phyloP scores from a whole-genome alignment of 2,888 invertebrate genomes.

The Erpobdella octoculata region DNA sequence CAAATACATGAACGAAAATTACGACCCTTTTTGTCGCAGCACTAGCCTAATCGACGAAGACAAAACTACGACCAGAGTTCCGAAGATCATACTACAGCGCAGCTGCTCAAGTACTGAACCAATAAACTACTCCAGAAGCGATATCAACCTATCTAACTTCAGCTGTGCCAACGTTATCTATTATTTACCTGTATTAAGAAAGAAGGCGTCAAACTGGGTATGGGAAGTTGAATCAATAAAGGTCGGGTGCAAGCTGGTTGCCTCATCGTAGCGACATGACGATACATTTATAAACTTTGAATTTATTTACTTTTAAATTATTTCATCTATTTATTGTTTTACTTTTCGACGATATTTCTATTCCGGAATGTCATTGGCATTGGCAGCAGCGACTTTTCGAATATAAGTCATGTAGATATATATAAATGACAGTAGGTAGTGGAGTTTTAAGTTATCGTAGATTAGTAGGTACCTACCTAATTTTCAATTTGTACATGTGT shows the following conservation, averaged over 20 bases:
- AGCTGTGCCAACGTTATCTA: neutral
- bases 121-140: neutral
- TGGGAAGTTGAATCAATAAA: neutral
- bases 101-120: neutral
- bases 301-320: no score
- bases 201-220: neutral
- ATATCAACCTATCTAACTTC: neutral
- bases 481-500: no score
- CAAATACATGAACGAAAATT: neutral
- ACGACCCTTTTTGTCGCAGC: neutral
- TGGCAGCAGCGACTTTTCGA: no score
- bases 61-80: neutral
- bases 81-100: neutral
- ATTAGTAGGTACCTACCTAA: no score
- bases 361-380: no score
- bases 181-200: neutral
- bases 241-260: neutral
- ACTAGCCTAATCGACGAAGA: neutral
- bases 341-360: no score
- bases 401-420: no score
- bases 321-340: no score
- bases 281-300: no score
- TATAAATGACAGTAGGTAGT: no score
- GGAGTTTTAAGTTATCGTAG: no score
- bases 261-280: no score